phyloP scores from a whole-genome alignment of 1,140 invertebrate genomes.

The Condylostylus longicornis region DNA sequence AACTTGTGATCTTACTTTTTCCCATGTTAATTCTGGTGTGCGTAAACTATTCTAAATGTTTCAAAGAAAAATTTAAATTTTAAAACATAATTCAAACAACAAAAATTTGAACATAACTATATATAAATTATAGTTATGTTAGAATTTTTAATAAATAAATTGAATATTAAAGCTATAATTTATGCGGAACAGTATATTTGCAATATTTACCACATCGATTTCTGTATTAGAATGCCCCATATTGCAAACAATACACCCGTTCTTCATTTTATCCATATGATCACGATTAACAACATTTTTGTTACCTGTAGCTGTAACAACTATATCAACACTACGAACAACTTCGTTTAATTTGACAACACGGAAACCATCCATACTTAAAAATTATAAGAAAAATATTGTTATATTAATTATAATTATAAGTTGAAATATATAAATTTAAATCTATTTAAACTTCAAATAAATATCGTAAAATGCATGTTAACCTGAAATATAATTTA shows the following conservation, averaged over 20 bases:
- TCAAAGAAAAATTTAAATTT: no score
- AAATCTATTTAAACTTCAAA: no score
- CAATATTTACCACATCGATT: slow-evolving; percentile 59
- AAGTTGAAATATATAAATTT: no score
- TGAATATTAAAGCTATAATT: neutral
- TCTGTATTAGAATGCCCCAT: slow-evolving; percentile 98
- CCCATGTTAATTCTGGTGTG: slow-evolving; percentile 90
- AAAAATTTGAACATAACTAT: neutral
- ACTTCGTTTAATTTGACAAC: slow-evolving; percentile 85
- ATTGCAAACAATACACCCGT: slow-evolving; percentile 90
- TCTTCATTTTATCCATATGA: slow-evolving; percentile 95
- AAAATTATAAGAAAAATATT: no score
- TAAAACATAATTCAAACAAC: neutral
- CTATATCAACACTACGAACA: slow-evolving; percentile 72
- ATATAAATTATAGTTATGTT: neutral
- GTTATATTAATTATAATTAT: no score
- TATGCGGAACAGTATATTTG: no score
- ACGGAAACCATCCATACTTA: slow-evolving; percentile 91
- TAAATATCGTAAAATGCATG: no score
- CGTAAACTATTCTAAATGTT: slow-evolving; percentile 66
- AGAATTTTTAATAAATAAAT: neutral
- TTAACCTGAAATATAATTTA: no score
- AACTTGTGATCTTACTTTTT: slow-evolving; percentile 91
- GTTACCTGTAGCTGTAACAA: slow-evolving; percentile 91
- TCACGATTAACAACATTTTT: slow-evolving; percentile 91